Conservation (phyloP, 2,797 vertebrate species). For the Podargus strigoides region DNA sequence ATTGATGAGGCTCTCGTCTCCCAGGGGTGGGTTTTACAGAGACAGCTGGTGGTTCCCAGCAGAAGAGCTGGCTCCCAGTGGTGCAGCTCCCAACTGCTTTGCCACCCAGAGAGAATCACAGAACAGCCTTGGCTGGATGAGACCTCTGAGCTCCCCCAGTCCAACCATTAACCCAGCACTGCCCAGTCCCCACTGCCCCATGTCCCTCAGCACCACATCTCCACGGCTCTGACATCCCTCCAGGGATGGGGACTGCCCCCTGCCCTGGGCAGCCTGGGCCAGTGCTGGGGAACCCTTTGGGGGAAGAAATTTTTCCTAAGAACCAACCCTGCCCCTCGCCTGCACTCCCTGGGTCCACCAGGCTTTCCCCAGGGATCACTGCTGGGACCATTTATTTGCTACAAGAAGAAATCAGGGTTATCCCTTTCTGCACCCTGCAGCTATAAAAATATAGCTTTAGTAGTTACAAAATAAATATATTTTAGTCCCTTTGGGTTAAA, state of each 20-base stretch:
- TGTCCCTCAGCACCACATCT: no score
- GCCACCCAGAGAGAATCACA: background rate
- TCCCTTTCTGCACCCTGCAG: rapidly evolving
- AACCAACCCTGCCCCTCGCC: background rate
- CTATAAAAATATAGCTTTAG: background rate
- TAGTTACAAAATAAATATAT: background rate
- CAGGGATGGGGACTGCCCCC: no score
- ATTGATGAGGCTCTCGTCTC: background rate
- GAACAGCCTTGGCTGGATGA: no score
- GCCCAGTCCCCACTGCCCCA: no score
- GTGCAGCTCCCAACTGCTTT: background rate
- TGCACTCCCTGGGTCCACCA: background rate
- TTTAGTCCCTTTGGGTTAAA: background rate
- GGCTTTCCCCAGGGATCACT: background rate
- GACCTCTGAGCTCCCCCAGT: no score
- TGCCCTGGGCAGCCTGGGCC: no score
- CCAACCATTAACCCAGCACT: no score
- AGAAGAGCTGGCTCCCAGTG: background rate
- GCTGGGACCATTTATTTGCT: background rate
- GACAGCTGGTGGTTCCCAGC: background rate
- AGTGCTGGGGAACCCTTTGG: no score
- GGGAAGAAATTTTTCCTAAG: no score
- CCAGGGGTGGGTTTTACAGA: background rate
- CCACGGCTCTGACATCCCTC: no score
- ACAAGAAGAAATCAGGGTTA: background rate